Evolutionary conservation across 1,140 invertebrate genomes (phyloP).

Genomic region (Caenorhabditis tropicalis): DNA sequence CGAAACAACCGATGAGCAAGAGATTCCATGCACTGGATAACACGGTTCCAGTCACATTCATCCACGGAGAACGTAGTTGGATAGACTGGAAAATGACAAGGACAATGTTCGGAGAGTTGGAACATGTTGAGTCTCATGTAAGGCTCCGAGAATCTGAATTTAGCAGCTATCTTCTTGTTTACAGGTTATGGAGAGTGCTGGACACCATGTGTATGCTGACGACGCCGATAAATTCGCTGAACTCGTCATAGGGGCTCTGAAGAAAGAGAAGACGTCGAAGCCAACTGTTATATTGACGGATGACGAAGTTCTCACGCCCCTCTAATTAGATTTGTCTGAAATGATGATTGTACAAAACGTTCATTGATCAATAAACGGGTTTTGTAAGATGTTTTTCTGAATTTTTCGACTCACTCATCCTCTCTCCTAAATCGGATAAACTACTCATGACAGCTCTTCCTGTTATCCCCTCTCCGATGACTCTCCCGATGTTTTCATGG

Average conservation of each 20-base stretch:
- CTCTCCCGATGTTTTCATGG: too few relatives aligned
- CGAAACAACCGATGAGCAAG: slow-evolving; percentile 89
- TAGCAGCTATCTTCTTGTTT: neutral
- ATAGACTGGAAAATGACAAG: slow-evolving; percentile 84
- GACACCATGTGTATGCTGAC: slow-evolving; percentile 94
- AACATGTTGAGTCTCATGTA: slow-evolving; percentile 84
- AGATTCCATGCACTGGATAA: slow-evolving; percentile 74
- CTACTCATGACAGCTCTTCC: neutral
- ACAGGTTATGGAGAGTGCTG: slow-evolving; percentile 86
- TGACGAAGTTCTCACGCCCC: neutral
- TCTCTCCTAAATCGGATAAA: neutral
- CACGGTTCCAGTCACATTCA: slow-evolving; percentile 85
- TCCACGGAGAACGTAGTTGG: slow-evolving; percentile 82
- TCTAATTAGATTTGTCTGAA: neutral
- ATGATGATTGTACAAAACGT: neutral
- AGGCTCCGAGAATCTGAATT: slow-evolving; percentile 57
- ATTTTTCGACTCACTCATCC: neutral
- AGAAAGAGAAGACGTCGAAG: neutral
- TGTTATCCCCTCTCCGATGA: too few relatives aligned
- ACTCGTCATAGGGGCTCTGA: slow-evolving; percentile 42
- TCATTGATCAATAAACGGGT: neutral
- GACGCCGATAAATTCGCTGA: slow-evolving; percentile 86
- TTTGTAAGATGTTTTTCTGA: neutral
- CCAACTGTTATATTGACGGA: neutral
- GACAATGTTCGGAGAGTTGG: slow-evolving; percentile 75